Conservation (phyloP, 2,113 vertebrate species). For the Phyllopteryx taeniolatus region DNA sequence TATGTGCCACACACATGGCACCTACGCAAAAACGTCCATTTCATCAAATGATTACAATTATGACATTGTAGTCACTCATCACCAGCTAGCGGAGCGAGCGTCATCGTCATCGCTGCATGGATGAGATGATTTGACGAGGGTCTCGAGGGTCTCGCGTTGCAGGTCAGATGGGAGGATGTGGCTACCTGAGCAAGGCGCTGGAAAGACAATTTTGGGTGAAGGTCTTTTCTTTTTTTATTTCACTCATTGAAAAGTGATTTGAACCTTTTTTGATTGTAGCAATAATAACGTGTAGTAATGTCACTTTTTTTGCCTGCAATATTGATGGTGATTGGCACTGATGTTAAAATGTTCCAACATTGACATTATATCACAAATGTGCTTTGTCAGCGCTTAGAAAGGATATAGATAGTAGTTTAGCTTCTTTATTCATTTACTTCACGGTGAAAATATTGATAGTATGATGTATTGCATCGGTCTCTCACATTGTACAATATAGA, state of each 20-base stretch:
- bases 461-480: no score
- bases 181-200: neutral
- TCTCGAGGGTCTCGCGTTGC: neutral
- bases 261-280: neutral
- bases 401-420: no score
- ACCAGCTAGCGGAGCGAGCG: constrained; percentile 26
- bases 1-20: neutral
- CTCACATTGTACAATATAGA: no score
- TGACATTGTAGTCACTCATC: constrained; percentile 44
- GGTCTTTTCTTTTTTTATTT: neutral
- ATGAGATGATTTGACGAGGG: constrained; percentile 28
- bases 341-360: neutral
- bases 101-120: constrained; percentile 22
- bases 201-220: neutral
- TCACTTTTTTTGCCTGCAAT: no score
- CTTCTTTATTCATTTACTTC: no score
- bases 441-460: no score
- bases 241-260: neutral
- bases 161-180: neutral
- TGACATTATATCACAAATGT: neutral
- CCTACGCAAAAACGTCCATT: constrained; percentile 19
- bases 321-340: no score
- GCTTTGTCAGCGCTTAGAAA: no score
- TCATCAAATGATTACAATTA: constrained; percentile 42
- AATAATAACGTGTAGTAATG: neutral